These are phyloP conservation scores for Macroramphosus scolopax DNA, from an alignment of 2,797 vertebrate genomes.

Conservation along the genomic window DNA sequence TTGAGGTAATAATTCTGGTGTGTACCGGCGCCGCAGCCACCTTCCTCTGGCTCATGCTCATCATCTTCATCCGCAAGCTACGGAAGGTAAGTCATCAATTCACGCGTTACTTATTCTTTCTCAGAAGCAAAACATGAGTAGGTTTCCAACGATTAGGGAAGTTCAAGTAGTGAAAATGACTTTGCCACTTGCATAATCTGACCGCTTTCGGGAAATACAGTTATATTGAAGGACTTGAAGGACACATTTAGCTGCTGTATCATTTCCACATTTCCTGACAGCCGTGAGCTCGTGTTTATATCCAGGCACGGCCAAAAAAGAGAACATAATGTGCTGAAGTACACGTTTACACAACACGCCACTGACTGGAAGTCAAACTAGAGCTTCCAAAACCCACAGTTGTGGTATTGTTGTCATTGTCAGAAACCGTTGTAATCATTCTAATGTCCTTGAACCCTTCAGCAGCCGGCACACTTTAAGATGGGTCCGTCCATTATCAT, in stretches of 20 bases:
- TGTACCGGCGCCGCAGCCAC: constrained; percentile 89
- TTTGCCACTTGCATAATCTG: constrained; percentile 1
- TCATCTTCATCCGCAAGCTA: constrained; percentile 91
- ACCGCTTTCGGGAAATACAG: too few relatives aligned
- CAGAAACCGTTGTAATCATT: too few relatives aligned
- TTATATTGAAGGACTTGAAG: too few relatives aligned
- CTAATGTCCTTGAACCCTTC: constrained; percentile 6
- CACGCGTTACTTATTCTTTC: too few relatives aligned
- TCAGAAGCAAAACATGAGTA: too few relatives aligned
- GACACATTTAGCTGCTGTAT: constrained; percentile 23
- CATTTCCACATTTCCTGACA: constrained; percentile 31
- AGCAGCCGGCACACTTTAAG: constrained; percentile 88
- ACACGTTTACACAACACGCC: too few relatives aligned
- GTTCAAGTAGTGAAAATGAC: neutral
- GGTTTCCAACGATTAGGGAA: too few relatives aligned
- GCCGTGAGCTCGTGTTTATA: constrained; percentile 12
- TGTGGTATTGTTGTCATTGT: constrained; percentile 5
- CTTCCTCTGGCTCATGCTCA: constrained; percentile 94
- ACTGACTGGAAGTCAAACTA: neutral
- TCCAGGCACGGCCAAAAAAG: neutral
- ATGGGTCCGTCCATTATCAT: constrained; percentile 94
- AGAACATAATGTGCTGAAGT: constrained; percentile 25
- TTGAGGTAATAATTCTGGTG: constrained; percentile 92
- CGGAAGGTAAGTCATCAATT: constrained; percentile 80
- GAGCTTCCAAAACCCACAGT: neutral